phyloP scores from a whole-genome alignment of 2,888 invertebrate species.

The Trichopria drosophilae region DNA sequence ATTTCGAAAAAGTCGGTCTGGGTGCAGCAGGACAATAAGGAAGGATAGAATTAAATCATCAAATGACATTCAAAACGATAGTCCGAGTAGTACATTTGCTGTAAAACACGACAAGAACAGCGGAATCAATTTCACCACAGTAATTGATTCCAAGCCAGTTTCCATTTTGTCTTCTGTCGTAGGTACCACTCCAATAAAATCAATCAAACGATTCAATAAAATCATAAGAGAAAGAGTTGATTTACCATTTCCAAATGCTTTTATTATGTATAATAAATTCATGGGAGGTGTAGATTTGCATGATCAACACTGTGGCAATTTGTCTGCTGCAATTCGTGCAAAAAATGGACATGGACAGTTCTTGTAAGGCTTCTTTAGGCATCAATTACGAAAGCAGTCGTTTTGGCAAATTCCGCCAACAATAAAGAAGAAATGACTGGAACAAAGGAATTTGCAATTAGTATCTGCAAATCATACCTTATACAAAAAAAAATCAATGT shows the following conservation, averaged over 20 bases:
- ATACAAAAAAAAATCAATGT: no score
- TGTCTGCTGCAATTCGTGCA: constrained; percentile 7
- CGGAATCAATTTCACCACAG: constrained; percentile 2
- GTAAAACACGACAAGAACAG: constrained; percentile 2
- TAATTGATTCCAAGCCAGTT: constrained; percentile 17
- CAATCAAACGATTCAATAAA: constrained; percentile 12
- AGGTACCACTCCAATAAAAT: no score
- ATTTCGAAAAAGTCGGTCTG: constrained; percentile 13
- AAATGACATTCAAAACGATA: constrained; percentile 3
- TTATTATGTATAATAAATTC: no score
- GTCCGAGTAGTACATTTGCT: neutral
- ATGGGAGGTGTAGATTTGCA: no score
- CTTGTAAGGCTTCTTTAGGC: no score
- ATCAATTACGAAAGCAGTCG: no score
- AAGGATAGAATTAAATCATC: constrained; percentile 4
- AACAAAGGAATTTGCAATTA: no score
- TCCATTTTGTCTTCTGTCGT: constrained; percentile 10
- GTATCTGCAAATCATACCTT: no score
- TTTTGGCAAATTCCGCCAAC: no score
- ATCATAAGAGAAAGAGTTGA: constrained; percentile 1
- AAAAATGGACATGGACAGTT: no score
- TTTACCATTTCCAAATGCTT: no score
- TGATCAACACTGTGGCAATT: constrained; percentile 14
- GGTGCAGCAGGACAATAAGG: constrained; percentile 10
- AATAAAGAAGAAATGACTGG: no score